Base-by-base conservation (phyloP, 2,888 invertebrate genomes). In the Zeuzera pyrina region DNA sequence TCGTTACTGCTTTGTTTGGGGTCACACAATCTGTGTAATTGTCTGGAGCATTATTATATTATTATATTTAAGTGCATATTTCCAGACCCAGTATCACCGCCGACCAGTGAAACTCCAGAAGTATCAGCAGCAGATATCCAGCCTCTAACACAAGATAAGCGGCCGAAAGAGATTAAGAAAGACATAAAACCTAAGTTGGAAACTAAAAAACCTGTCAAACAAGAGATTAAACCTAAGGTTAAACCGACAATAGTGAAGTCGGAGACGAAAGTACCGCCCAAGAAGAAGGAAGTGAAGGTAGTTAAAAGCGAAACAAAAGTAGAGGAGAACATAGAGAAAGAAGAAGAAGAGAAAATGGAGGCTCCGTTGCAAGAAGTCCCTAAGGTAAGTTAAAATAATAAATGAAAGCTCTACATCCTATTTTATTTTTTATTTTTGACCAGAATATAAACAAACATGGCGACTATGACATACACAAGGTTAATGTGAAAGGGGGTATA, bases 101-200 rank as follows among this genome's bases (percentile, higher is more conserved):
- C 61, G 1, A 50, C 53, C 16, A n/a, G n/a, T n/a, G 76, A 74
- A 2, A 63, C 74, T 0, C 73, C 76, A 0, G 78, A 76, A 41
- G 78, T 74, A 2, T 68, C 67, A 30, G 76, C 76, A 5, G 69
- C 74, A 0, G 74, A 72, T 15, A 34, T 66, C 0, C 52, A 49
- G 4, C 57, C 58, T 2, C 52, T 52, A 39, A 47, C 42, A 16
- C n/a, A n/a, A n/a, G 36, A 49, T 29, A 50, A 52, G 3, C 59
- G 51, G 13, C 66, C 65, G 7, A 38, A 38, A 5, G 45, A 31
- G 35, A 36, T 41, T 3, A 53, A 57, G 21, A 58, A 61, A 29
- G 33, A 27, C 12, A 34, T 33, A 24, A 41, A 36, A 24, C 12
- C 29, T 10, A 49, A 45, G 33, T 38, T 36, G 5, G 52, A 52